Conservation (phyloP, 1,140 invertebrate genomes). For the Drosophila auraria region DNA sequence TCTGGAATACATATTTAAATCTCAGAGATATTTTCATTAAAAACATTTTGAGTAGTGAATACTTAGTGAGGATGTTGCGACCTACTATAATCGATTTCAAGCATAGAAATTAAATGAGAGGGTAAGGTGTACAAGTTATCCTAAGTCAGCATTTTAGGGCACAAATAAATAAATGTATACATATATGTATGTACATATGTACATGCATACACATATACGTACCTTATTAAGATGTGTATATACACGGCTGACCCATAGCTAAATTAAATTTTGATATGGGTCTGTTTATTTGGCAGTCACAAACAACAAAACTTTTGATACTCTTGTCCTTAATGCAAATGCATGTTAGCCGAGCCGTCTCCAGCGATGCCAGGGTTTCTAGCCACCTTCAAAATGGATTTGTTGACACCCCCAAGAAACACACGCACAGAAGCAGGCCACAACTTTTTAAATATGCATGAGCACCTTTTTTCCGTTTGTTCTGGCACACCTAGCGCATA, state of each 20-base stretch:
- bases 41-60: not conserved
- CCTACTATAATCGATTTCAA: conserved; percentile 12
- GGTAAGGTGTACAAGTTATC: conserved; percentile 16
- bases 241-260: conserved; percentile 48
- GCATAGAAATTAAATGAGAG: conserved; percentile 41
- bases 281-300: conserved; percentile 62
- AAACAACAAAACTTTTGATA: conserved; percentile 40
- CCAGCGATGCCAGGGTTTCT: conserved; percentile 33
- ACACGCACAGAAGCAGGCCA: conserved; percentile 9
- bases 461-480: conserved; percentile 57
- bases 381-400: conserved; percentile 64
- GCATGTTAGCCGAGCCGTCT: conserved; percentile 18
- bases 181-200: conserved; percentile 1
- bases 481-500: conserved; percentile 55
- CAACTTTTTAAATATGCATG: conserved; percentile 78
- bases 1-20: too few relatives aligned
- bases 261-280: conserved; percentile 78
- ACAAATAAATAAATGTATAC: conserved; percentile 12
- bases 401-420: conserved; percentile 48
- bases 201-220: conserved; percentile 8
- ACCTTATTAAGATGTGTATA: conserved; percentile 23
- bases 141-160: conserved; percentile 27
- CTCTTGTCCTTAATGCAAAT: conserved; percentile 54
- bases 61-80: not conserved
- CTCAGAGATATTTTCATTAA: too few relatives aligned